These are phyloP conservation scores for Branchinecta sandiegonensis DNA, from an alignment of 2,888 invertebrate genomes.

Conservation along the genomic window DNA sequence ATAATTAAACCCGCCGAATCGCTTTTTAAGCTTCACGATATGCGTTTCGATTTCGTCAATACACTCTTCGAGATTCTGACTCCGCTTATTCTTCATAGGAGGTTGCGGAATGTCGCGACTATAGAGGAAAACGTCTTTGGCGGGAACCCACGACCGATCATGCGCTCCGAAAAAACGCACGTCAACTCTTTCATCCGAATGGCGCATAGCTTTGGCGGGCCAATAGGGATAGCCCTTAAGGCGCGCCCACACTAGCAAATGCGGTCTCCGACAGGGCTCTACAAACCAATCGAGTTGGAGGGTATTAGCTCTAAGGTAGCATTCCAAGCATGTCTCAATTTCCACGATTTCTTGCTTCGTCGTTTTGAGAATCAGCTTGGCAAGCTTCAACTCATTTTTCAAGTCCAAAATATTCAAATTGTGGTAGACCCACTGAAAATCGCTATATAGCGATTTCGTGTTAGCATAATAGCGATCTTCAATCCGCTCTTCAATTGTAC, in stretches of 20 bases:
- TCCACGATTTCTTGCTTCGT: constrained; percentile 78
- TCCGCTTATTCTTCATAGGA: constrained; percentile 42
- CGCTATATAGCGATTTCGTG: constrained; percentile 74
- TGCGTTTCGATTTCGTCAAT: constrained; percentile 59
- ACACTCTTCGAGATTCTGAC: constrained; percentile 46
- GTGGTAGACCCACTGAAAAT: constrained; percentile 85
- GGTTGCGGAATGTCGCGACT: constrained; percentile 46
- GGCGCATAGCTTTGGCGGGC: constrained; percentile 83
- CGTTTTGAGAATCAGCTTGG: constrained; percentile 58
- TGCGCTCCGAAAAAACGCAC: constrained; percentile 91
- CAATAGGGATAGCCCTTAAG: constrained; percentile 92
- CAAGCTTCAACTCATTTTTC: constrained; percentile 43
- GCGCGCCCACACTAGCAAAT: constrained; percentile 88
- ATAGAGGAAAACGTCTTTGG: constrained; percentile 66
- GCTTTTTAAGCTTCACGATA: constrained; percentile 52
- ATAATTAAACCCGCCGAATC: constrained; percentile 56
- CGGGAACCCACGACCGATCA: constrained; percentile 76
- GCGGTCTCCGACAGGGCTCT: constrained; percentile 73
- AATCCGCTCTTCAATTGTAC: constrained; percentile 59
- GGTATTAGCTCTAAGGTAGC: constrained; percentile 71
- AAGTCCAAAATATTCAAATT: constrained; percentile 82
- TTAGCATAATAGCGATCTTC: constrained; percentile 59
- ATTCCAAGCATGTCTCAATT: constrained; percentile 84
- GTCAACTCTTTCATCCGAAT: constrained; percentile 56
- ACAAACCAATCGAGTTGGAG: constrained; percentile 73